Evolutionary conservation across 2,113 vertebrate species (phyloP).

Genomic region (Phaetusa simplex): DNA sequence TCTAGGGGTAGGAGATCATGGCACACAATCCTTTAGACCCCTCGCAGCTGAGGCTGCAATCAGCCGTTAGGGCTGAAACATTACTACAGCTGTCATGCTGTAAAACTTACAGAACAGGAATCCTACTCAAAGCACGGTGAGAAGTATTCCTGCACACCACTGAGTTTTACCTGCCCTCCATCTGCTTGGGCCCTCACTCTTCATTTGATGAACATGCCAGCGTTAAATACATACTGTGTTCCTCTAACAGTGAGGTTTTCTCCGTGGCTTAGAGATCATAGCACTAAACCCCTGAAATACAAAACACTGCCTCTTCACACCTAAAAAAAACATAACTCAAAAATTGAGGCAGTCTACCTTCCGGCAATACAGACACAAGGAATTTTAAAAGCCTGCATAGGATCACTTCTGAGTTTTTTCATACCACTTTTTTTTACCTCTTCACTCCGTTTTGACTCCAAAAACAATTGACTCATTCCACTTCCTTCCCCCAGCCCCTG

Average conservation of each 20-base stretch:
- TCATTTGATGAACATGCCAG: background rate
- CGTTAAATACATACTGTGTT: background rate
- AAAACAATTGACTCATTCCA: background rate
- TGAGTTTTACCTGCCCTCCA: background rate
- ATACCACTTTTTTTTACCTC: background rate
- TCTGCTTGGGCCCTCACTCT: too few species aligned
- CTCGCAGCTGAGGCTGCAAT: background rate
- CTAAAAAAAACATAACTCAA: background rate
- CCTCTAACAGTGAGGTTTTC: background rate
- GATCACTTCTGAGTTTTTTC: background rate
- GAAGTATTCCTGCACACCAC: background rate
- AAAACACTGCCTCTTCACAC: background rate
- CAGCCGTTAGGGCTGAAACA: background rate
- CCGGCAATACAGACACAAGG: background rate
- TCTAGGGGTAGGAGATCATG: background rate
- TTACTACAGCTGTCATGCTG: background rate
- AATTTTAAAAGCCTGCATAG: background rate
- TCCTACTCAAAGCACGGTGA: background rate
- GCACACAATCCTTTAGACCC: background rate
- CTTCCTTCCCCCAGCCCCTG: background rate
- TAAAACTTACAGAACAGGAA: background rate
- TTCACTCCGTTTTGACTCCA: background rate
- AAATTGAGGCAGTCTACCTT: background rate
- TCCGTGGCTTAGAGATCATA: rapidly evolving
- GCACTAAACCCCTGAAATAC: background rate